Conservation (phyloP, 2,113 vertebrate species). For the Gymnobelideus leadbeateri region DNA sequence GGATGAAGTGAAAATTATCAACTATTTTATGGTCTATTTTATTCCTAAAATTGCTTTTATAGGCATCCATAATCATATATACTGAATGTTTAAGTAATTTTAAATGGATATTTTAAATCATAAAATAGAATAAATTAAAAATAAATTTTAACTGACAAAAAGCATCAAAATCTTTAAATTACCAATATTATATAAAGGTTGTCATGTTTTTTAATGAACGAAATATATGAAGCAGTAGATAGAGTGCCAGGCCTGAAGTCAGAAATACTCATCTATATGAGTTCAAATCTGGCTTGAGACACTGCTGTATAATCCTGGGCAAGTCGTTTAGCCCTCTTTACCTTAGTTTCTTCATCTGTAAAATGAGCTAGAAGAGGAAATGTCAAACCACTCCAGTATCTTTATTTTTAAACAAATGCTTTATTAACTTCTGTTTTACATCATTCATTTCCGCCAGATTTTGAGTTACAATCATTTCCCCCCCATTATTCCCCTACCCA, state of each 20-base stretch:
- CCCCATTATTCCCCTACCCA: too few species aligned
- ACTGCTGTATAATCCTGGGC: not conserved
- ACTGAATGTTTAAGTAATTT: not conserved
- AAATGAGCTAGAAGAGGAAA: not conserved
- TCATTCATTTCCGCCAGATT: too few species aligned
- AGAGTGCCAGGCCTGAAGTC: not conserved
- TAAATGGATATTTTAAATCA: not conserved
- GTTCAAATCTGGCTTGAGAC: not conserved
- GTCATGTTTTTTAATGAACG: constrained; percentile 7
- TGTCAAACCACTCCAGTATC: not conserved
- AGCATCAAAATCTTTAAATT: constrained; percentile 44
- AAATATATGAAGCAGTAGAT: constrained; percentile 45
- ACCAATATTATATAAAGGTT: constrained; percentile 49
- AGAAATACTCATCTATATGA: not conserved
- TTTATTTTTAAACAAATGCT: too few species aligned
- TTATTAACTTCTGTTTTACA: too few species aligned
- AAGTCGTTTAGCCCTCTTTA: not conserved
- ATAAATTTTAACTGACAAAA: constrained; percentile 50
- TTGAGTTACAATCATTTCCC: too few species aligned
- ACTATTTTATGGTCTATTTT: not conserved
- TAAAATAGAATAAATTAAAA: constrained; percentile 41
- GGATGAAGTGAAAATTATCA: not conserved
- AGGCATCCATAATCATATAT: not conserved
- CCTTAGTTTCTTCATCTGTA: not conserved
- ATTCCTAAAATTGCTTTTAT: not conserved